Conservation (phyloP, 2,113 vertebrate genomes). For the Eudyptes chrysolophus region DNA sequence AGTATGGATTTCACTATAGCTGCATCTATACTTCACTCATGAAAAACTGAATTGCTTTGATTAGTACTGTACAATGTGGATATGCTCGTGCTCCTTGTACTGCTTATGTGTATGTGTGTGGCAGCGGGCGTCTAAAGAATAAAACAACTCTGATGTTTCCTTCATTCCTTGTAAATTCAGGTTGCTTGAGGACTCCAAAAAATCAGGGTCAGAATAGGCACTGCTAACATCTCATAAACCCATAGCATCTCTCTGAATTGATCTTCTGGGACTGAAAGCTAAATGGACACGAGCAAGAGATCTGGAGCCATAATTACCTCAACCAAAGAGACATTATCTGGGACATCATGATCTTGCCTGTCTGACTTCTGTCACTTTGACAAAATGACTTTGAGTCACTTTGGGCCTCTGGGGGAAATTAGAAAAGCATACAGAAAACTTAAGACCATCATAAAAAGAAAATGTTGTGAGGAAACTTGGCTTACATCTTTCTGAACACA, state of each 20-base stretch:
- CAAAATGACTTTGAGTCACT: constrained; percentile 52
- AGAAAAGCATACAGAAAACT: background rate
- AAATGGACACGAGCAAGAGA: constrained; percentile 10
- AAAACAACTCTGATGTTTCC: background rate
- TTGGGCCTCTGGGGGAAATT: background rate
- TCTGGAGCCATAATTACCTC: constrained; percentile 50
- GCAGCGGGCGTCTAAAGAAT: background rate
- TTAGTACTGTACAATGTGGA: background rate
- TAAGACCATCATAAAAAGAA: constrained; percentile 1
- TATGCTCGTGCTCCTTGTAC: background rate
- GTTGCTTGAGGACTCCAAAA: background rate
- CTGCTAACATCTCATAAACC: background rate
- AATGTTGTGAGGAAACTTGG: background rate
- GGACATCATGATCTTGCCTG: constrained; percentile 41
- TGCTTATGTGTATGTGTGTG: background rate
- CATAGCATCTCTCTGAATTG: background rate
- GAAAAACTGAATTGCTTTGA: background rate
- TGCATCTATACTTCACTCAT: background rate
- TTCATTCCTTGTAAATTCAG: background rate
- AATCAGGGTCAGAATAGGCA: constrained; percentile 7
- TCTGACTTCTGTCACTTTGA: constrained; percentile 45
- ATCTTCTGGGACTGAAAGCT: constrained; percentile 26
- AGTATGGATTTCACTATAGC: background rate
- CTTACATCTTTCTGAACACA: background rate
- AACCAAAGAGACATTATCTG: constrained; percentile 28